Percentiles rank a stretch among this genome's conserved stretches.
Conservation (phyloP, 2,113 vertebrate species). For the Rhinoderma darwinii region DNA sequence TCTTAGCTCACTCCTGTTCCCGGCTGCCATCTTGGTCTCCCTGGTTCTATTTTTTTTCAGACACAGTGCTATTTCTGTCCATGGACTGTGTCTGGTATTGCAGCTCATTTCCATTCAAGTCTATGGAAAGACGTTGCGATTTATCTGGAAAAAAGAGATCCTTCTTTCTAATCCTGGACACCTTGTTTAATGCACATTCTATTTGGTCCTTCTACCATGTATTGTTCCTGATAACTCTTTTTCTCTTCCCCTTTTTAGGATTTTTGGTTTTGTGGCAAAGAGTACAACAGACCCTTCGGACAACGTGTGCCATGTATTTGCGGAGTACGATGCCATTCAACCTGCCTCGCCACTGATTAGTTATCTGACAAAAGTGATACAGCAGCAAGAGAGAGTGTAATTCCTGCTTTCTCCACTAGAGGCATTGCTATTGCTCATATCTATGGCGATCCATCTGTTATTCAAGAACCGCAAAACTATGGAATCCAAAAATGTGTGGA, state of each 20-base stretch:
- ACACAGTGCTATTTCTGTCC: background rate
- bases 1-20: too few species aligned
- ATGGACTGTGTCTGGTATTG: background rate
- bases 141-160: background rate
- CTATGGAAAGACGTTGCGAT: background rate
- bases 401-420: background rate
- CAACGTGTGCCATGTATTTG: constrained; percentile 90
- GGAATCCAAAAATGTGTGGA: background rate
- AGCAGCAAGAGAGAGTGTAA: constrained; percentile 58
- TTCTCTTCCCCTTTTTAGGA: constrained; percentile 68
- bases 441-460: background rate
- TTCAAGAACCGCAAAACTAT: background rate
- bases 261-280: constrained; percentile 91
- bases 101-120: background rate
- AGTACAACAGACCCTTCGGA: constrained; percentile 74
- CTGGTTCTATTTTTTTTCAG: background rate
- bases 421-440: background rate
- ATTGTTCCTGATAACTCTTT: background rate
- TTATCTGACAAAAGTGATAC: constrained; percentile 73
- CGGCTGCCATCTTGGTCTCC: too few species aligned
- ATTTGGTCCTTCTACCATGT: background rate
- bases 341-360: constrained; percentile 71
- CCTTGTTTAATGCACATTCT: background rate
- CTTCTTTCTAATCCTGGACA: background rate
- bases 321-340: constrained; percentile 81